Evolutionary conservation across 2,113 vertebrate genomes (phyloP), one percentile per base, ranked within the genome.

Genomic region (Phrynosoma platyrhinos): DNA sequence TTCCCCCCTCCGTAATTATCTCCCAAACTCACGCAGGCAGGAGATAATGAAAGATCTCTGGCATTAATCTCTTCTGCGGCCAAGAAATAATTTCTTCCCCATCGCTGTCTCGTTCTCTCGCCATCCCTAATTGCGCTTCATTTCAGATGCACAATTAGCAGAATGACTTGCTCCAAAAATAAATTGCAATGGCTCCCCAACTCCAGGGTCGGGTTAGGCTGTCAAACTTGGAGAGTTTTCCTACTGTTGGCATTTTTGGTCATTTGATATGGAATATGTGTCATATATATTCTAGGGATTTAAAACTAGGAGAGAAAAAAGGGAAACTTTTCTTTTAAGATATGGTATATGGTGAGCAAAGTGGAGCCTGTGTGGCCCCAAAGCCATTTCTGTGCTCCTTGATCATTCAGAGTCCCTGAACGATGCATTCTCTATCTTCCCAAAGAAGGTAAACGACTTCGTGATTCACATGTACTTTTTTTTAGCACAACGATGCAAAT

Each of bases 161-260:
- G 84, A 93, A 91, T 1, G 62, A 78, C 83, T 88, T 84, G 58
- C 87, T 87, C 91, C 91, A 92, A 87, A 92, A 90, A 89, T 53
- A 94, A 91, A 87, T 83, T 75, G 10, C 14, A 5, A n/a, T 47
- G 84, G 9, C 71, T 66, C n/a, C 47, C 71, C 27, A 25, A 20
- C n/a, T 42, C 58, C 62, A 16, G 47, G 47, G 21, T 27, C 32
- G n/a, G 9, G 14, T 25, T 75, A 9, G 14, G 32, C 9, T 13
- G 8, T 30, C 3, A 30, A 9, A 25, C 36, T 36, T 10, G 1
- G 66, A 55, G 36, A 66, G 27, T 72, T 80, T 32, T 66, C 68
- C 36, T 53, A 53, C 25, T 32, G 55, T 25, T 77, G 85, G 23
- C 47, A 58, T 74, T 81, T 80, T 72, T 16, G 55, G n/a, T 32